Evolutionary conservation across 2,113 vertebrate species (phyloP).

Genomic region (Ancistrus triradiatus): DNA sequence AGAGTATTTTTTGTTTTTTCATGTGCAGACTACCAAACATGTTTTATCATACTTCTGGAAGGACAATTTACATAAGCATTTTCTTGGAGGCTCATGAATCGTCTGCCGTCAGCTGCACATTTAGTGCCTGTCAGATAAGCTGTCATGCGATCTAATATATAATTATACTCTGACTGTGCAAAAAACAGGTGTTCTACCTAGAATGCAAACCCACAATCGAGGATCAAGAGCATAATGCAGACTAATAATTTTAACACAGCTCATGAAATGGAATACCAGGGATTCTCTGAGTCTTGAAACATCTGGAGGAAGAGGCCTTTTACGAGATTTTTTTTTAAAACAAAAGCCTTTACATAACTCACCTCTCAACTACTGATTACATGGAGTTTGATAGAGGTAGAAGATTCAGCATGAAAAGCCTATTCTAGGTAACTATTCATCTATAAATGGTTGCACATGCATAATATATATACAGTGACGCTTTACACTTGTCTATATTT

Average conservation of each 20-base stretch:
- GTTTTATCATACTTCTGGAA: constrained; percentile 1
- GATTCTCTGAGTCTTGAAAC: constrained; percentile 56
- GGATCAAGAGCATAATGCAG: constrained; percentile 46
- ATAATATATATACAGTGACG: no score
- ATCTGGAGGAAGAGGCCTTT: constrained; percentile 62
- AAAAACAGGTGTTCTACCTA: constrained; percentile 65
- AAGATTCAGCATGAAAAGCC: no score
- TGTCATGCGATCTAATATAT: constrained; percentile 52
- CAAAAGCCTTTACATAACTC: no score
- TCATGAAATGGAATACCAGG: constrained; percentile 53
- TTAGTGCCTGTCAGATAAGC: constrained; percentile 43
- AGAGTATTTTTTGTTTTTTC: no score
- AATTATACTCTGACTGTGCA: constrained; percentile 56
- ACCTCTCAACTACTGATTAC: no score
- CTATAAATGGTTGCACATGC: no score
- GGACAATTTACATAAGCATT: constrained; percentile 9
- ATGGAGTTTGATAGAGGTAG: no score
- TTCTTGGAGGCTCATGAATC: constrained; percentile 48
- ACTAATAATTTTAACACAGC: constrained; percentile 58
- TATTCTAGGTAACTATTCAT: no score
- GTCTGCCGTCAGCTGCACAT: constrained; percentile 55
- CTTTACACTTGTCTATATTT: no score
- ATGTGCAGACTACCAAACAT: neutral
- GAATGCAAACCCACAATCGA: constrained; percentile 64
- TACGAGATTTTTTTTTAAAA: no score